These are phyloP conservation scores for Venturia canescens DNA, from an alignment of 1,140 invertebrate genomes.

Conservation along the genomic window DNA sequence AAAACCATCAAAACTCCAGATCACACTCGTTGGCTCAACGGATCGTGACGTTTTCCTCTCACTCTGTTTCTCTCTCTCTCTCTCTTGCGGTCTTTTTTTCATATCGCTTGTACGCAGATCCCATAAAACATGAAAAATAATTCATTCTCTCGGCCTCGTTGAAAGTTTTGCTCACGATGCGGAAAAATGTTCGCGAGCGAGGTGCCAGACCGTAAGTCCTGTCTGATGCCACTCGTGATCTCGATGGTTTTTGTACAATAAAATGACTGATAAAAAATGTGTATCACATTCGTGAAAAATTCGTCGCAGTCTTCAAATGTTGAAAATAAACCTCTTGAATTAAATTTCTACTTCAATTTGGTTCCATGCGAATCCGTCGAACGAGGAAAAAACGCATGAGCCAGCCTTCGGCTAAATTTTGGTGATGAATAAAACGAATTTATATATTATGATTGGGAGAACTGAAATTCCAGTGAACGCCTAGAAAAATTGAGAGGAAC, in stretches of 20 bases:
- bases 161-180: slow-evolving; percentile 13
- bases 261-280: too few species aligned
- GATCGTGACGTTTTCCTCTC: not conserved
- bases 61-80: not conserved
- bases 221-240: not conserved
- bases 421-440: too few species aligned
- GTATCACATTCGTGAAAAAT: not conserved
- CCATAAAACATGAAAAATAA: slow-evolving; percentile 14
- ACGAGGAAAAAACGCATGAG: too few species aligned
- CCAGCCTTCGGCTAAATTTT: too few species aligned
- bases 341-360: too few species aligned
- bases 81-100: not conserved
- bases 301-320: not conserved
- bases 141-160: slow-evolving; percentile 2
- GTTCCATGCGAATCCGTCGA: too few species aligned
- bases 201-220: not conserved
- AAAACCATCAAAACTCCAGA: not conserved
- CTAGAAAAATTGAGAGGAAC: not conserved
- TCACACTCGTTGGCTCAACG: not conserved
- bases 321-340: too few species aligned
- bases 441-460: too few species aligned
- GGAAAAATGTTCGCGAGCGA: not conserved
- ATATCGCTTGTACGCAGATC: not conserved
- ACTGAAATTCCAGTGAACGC: too few species aligned
- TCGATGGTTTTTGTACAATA: too few species aligned